Evolutionary conservation across 2,113 vertebrate species (phyloP).

Genomic region (Ictalurus punctatus): DNA sequence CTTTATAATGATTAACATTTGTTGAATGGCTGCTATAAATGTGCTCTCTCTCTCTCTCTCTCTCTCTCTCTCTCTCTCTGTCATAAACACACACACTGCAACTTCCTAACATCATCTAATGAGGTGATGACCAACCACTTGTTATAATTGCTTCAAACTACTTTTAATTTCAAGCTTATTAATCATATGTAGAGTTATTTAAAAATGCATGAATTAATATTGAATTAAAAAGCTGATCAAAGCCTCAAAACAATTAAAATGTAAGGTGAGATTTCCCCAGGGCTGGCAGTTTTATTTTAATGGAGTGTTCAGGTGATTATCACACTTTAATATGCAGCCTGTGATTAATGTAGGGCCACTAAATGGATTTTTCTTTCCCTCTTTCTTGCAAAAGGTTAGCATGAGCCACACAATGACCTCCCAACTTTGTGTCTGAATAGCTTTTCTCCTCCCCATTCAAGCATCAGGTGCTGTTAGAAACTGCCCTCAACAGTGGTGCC

Average conservation of each 20-base stretch:
- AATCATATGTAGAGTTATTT: slow-evolving; percentile 99
- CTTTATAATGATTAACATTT: background rate
- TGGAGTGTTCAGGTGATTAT: slow-evolving; percentile 99
- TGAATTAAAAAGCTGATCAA: slow-evolving; percentile 99
- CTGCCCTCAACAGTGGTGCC: background rate
- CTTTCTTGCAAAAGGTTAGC: slow-evolving; percentile 78
- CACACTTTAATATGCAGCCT: slow-evolving; percentile 91
- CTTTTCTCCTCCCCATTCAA: slow-evolving; percentile 34
- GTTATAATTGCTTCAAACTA: slow-evolving; percentile 99
- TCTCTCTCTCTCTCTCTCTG: slow-evolving; percentile 62
- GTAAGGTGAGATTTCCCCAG: slow-evolving; percentile 99
- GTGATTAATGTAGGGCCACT: slow-evolving; percentile 99
- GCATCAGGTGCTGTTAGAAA: slow-evolving; percentile 17
- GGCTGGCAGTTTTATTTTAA: slow-evolving; percentile 99
- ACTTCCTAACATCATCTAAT: slow-evolving; percentile 90
- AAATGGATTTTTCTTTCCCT: slow-evolving; percentile 84
- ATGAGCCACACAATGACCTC: slow-evolving; percentile 86
- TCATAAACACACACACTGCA: slow-evolving; percentile 68
- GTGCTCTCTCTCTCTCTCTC: background rate
- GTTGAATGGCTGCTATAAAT: background rate
- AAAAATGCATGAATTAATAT: slow-evolving; percentile 99
- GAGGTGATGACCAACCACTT: slow-evolving; percentile 99
- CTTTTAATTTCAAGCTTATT: slow-evolving; percentile 99
- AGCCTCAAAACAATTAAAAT: slow-evolving; percentile 99
- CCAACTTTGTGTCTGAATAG: slow-evolving; percentile 67